Percentiles rank a stretch among this genome's conserved stretches.
Conservation (phyloP, 2,113 vertebrate genomes). For the Speoplatyrhinus poulsoni region DNA sequence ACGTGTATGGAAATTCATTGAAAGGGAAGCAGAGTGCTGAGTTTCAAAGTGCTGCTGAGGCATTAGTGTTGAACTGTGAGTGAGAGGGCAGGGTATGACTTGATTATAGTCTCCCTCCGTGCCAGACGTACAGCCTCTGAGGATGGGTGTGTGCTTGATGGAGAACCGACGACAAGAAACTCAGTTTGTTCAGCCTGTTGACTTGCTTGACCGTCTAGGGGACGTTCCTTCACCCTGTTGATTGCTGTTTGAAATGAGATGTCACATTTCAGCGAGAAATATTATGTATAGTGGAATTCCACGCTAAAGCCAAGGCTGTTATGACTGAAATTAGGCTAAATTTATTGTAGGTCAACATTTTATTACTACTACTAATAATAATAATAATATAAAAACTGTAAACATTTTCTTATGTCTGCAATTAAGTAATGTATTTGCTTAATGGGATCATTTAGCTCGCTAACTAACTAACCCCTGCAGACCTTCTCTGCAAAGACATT, state of each 20-base stretch:
- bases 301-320: neutral
- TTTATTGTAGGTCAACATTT: neutral
- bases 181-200: conserved; percentile 15
- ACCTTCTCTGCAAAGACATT: conserved; percentile 33
- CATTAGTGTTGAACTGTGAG: conserved; percentile 49
- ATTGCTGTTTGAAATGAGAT: neutral
- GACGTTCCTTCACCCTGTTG: neutral
- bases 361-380: neutral
- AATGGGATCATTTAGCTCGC: conserved; percentile 30
- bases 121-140: conserved; percentile 56
- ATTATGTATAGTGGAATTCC: conserved; percentile 10
- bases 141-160: conserved; percentile 40
- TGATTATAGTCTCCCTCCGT: conserved; percentile 43
- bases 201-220: conserved; percentile 12
- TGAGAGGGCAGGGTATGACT: conserved; percentile 38
- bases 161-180: conserved; percentile 36
- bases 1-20: conserved; percentile 48
- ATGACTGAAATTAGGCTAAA: neutral
- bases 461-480: conserved; percentile 27
- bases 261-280: conserved; percentile 4
- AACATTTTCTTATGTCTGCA: neutral
- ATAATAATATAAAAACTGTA: neutral
- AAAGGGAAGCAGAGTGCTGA: conserved; percentile 43
- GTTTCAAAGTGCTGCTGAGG: conserved; percentile 45
- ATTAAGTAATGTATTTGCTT: neutral